These are phyloP conservation scores for Volucella zonaria DNA, from an alignment of 2,888 invertebrate genomes.

Conservation along the genomic window DNA sequence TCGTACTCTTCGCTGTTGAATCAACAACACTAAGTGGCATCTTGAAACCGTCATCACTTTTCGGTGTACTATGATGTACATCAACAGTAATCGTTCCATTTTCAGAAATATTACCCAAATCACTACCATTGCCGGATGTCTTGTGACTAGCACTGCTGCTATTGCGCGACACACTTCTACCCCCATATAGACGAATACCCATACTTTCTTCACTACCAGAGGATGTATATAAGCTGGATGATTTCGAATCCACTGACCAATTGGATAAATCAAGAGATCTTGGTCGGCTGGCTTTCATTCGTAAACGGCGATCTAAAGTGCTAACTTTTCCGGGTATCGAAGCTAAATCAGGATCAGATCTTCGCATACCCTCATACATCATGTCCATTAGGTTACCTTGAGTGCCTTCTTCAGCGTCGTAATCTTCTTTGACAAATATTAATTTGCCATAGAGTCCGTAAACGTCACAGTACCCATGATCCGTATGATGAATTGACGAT, in stretches of 20 bases:
- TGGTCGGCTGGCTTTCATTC: constrained; percentile 92
- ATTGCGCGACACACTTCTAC: constrained; percentile 88
- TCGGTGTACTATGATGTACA: constrained; percentile 79
- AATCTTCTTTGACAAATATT: constrained; percentile 89
- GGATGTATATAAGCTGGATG: constrained; percentile 91
- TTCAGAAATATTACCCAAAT: constrained; percentile 84
- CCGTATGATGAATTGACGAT: constrained; percentile 85
- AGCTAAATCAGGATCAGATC: constrained; percentile 93
- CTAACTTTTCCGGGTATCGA: constrained; percentile 92
- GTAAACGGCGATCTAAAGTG: constrained; percentile 90
- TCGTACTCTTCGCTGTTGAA: constrained; percentile 54
- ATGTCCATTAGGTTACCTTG: constrained; percentile 84
- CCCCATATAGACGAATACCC: constrained; percentile 85
- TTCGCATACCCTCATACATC: constrained; percentile 89
- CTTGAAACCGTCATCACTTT: constrained; percentile 78
- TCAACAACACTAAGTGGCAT: constrained; percentile 70
- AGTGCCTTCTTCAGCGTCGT: constrained; percentile 91
- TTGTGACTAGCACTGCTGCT: constrained; percentile 90
- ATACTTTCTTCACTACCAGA: constrained; percentile 94
- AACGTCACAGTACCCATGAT: constrained; percentile 89
- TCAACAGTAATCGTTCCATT: constrained; percentile 82
- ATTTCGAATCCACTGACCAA: constrained; percentile 94
- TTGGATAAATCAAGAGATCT: constrained; percentile 92
- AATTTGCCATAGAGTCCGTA: constrained; percentile 95
- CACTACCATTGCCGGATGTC: constrained; percentile 82